Evolutionary conservation across 2,888 invertebrate genomes (phyloP), one percentile per base, ranked within the genome.

Genomic region (Phyto melanocephala): DNA sequence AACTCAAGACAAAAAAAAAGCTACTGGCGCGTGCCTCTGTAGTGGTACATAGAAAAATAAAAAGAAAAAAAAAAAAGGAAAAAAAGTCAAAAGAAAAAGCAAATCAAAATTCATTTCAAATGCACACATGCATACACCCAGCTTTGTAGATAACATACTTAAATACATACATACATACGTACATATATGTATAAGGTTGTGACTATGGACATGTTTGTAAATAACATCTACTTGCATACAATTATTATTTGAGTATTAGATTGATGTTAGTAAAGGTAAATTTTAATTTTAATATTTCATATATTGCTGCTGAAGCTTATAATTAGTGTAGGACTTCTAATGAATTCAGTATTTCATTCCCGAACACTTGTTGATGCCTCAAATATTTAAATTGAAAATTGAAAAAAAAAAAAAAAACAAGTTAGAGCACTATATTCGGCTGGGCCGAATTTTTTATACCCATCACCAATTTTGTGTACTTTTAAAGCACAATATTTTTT

Each of bases 1-100:
- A 75, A 75, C 56, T 35, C 72, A 42, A 65, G 40, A 13, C 75
- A 67, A 72, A 60, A 22, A n/a, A n/a, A 70, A 62, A 77, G 62
- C 52, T 70, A 67, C 33, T 82, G 82, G 82, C 82, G 79, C 82
- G 82, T 82, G 82, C 82, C 82, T 35, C 10, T 82, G 79, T 72
- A 45, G 65, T 78, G 70, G 63, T 54, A 63, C 60, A 40, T 63
- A 15, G 24, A 47, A 42, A 17, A 42, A 42, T 8, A 68, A n/a
- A 20, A 56, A 22, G 20, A n/a, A 33, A 47, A 24, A 37, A 72
- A 35, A 52, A 47, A 45, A 37, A n/a, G 24, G 1, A 54, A 24
- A 54, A 58, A 35, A 47, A 47, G 13, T 17, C 1, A 20, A 65
- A 58, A 65, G 15, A 58, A 78, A 60, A 56, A 45, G 24, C 63